Base-by-base conservation (phyloP, 1,140 invertebrate species). In the Hylaeus volcanicus region DNA sequence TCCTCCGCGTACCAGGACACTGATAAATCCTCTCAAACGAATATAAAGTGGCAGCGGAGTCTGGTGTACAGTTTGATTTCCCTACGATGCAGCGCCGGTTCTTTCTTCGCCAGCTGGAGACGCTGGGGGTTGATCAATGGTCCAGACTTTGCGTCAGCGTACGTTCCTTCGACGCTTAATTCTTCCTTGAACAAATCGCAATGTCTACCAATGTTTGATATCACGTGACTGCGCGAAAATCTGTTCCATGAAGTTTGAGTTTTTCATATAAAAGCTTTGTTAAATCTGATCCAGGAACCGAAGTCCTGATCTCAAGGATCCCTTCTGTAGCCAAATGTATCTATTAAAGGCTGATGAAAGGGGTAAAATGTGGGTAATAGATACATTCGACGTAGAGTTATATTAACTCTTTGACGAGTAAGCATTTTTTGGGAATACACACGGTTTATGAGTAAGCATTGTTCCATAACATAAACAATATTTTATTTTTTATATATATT, bases 1-100 rank as follows among this genome's bases (percentile, higher is more conserved):
- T 58, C 53, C 26, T n/a, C 51, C 81, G 73, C 48, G 64, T 61
- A 79, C 70, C 82, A 63, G 76, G 78, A 79, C 66, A 74, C 61
- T 76, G 26, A 86, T 86, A 86, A 86, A 86, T 86, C 70, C 76
- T 72, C 43, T 41, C 45, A 79, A 85, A 78, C 84, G 84, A 86
- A 86, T 85, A 82, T 74, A 85, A 83, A 85, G 70, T 78, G 83
- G 73, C 70, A 71, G 53, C 73, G 73, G 68, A 84, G 63, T 41
- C 43, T 65, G 45, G 5, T 53, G 77, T 74, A 48, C 70, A 58
- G 69, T 73, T 79, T 73, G 77, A 79, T 73, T 72, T 84, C 37
- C 63, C 66, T 55, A 43, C 55, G 61, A 72, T 45, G 71, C 37
- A 37, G 14, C 58, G 37, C 11, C 11, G 56, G 51, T 58, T 26